Conservation (phyloP, 2,888 invertebrate species). For the Caenorhabditis macrosperma region DNA sequence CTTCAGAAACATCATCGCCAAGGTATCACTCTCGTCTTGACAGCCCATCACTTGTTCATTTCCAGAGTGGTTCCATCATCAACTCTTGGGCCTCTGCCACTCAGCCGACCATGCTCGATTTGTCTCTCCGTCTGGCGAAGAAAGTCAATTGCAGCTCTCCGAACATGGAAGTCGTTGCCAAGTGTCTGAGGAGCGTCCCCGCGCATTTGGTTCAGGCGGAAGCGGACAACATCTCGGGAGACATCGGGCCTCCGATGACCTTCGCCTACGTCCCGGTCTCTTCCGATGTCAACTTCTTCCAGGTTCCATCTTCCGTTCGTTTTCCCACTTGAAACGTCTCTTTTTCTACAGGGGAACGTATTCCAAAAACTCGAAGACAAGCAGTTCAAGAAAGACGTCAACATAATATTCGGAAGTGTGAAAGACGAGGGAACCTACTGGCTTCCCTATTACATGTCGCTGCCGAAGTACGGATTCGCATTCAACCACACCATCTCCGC, state of each 20-base stretch:
- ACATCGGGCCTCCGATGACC: conserved; percentile 81
- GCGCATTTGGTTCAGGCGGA: conserved; percentile 84
- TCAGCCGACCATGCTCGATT: conserved; percentile 84
- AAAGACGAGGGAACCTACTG: conserved; percentile 89
- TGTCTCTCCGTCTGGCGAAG: conserved; percentile 71
- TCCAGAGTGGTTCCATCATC: conserved; percentile 93
- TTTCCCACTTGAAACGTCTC: neutral
- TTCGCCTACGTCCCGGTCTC: conserved; percentile 95
- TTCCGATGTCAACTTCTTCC: conserved; percentile 88
- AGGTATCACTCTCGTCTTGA: conserved; percentile 59
- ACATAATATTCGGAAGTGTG: conserved; percentile 92
- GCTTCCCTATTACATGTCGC: conserved; percentile 78
- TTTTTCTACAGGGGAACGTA: conserved; percentile 85
- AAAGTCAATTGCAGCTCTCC: conserved; percentile 77
- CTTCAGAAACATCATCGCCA: conserved; percentile 80
- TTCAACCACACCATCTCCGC: conserved; percentile 79
- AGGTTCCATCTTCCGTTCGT: conserved; percentile 51
- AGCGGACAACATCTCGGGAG: conserved; percentile 75
- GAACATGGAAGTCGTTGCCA: conserved; percentile 82
- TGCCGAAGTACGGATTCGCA: conserved; percentile 74
- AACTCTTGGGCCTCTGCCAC: conserved; percentile 93
- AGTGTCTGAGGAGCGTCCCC: conserved; percentile 85
- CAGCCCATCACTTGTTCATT: too few species aligned
- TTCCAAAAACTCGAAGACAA: conserved; percentile 83
- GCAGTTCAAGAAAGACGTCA: conserved; percentile 90